Percentiles rank a stretch among this genome's conserved stretches.
phyloP scores from a whole-genome alignment of 2,888 invertebrate genomes.

The Anorthoa munda region DNA sequence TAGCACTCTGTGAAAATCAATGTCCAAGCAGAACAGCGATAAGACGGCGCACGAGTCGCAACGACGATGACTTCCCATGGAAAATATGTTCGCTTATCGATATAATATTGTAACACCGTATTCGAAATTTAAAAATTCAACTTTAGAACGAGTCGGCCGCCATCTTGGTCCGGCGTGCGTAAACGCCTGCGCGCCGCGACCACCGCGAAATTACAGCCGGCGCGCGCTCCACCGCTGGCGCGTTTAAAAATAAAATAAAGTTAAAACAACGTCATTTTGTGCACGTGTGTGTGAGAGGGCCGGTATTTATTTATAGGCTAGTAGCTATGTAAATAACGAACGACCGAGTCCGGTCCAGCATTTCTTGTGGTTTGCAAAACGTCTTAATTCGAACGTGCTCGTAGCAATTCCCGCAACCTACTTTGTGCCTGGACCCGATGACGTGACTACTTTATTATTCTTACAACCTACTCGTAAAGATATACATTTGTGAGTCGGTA shows the following conservation, averaged over 20 bases:
- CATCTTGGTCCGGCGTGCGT: constrained; percentile 88
- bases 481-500: constrained; percentile 53
- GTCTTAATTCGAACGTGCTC: constrained; percentile 86
- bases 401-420: constrained; percentile 73
- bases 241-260: constrained; percentile 91
- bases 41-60: constrained; percentile 70
- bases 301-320: constrained; percentile 91
- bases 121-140: constrained; percentile 77
- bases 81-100: constrained; percentile 77
- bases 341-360: constrained; percentile 80
- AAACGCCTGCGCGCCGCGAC: constrained; percentile 89
- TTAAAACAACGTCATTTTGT: constrained; percentile 90
- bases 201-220: constrained; percentile 90
- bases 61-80: constrained; percentile 74
- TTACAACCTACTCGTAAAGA: constrained; percentile 54
- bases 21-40: constrained; percentile 77
- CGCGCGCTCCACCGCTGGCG: constrained; percentile 84
- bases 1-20: constrained; percentile 80
- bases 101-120: constrained; percentile 72
- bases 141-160: constrained; percentile 82
- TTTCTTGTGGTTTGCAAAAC: constrained; percentile 88
- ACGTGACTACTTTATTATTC: constrained; percentile 63
- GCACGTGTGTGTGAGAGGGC: constrained; percentile 89
- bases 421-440: constrained; percentile 68
- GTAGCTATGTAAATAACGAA: constrained; percentile 90